Base-by-base conservation (phyloP, 2,888 invertebrate genomes). In the Pyrrhia umbra region DNA sequence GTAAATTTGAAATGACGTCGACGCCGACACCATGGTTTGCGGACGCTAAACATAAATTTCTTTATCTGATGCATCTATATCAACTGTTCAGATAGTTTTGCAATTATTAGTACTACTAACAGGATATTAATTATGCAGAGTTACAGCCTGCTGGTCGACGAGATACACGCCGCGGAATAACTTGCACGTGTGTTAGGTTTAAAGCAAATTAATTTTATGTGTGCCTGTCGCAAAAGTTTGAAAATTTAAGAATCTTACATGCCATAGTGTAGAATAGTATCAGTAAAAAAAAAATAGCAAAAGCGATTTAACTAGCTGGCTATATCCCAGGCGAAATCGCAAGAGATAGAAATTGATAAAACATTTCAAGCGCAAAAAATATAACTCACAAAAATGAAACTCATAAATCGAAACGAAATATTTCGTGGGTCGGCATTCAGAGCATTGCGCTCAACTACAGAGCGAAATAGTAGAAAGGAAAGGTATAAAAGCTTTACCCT, bases 401-500 rank as follows among this genome's bases (percentile, higher is more conserved):
- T 86, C 90, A 90, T 92, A 94, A 93, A 94, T 93, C 91, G 92
- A 90, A 90, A 87, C 88, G 86, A 88, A 92, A 91, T 92, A 92
- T 92, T 92, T 90, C 86, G 88, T 87, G 85, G 87, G 85, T 87
- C 85, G 84, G 89, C 82, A 90, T 93, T 90, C 90, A 88, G 85
- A 88, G 88, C 83, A 84, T 85, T 88, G 87, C 88, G 87, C 86
- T 89, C 89, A 88, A 91, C 93, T 93, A 91, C 90, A 91, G 84
- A 90, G 79, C 88, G 90, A 88, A 88, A 90, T 91, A 91, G 88
- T 90, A 92, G 90, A 93, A 92, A 92, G 89, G 91, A 92, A 91
- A 92, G 92, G 92, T 91, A 94, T 92, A 92, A 93, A 94, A 92
- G 93, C 91, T 92, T 92, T 90, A 92, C 94, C 94, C 93, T 92